Evolutionary conservation across 2,888 invertebrate genomes (phyloP).

Genomic region (Chrysolina oricalcia): DNA sequence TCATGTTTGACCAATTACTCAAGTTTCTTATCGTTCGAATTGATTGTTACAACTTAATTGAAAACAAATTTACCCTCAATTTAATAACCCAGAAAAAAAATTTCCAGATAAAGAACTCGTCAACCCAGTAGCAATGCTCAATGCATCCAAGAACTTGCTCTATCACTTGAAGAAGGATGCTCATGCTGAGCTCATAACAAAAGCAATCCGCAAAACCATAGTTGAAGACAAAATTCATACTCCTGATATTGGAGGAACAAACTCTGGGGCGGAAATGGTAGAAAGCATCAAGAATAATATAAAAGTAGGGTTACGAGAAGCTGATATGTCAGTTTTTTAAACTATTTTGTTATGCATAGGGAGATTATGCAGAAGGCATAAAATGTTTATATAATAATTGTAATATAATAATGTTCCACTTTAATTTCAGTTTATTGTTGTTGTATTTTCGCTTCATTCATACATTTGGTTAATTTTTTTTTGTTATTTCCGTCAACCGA

Average conservation of each 20-base stretch:
- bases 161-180: conserved; percentile 54
- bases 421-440: no score
- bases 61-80: no score
- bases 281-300: conserved; percentile 53
- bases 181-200: conserved; percentile 55
- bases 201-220: conserved; percentile 59
- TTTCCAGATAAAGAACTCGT: conserved; percentile 92
- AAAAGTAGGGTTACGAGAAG: conserved; percentile 7
- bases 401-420: not conserved
- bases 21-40: no score
- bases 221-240: conserved; percentile 59
- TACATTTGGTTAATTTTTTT: no score
- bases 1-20: no score
- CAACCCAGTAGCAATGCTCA: conserved; percentile 96
- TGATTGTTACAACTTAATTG: no score
- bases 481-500: no score
- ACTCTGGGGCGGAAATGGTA: conserved; percentile 57
- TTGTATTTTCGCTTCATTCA: no score
- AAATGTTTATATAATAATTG: not conserved
- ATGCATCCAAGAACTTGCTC: conserved; percentile 76
- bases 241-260: conserved; percentile 59
- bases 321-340: conserved; percentile 12
- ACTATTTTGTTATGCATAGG: not conserved
- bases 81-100: no score
- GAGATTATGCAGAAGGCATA: not conserved